A percentile compares a stretch with the other conserved stretches of the same genome.
These are phyloP conservation scores for Acrocera orbiculus DNA, from an alignment of 2,888 invertebrate species.

Conservation along the genomic window DNA sequence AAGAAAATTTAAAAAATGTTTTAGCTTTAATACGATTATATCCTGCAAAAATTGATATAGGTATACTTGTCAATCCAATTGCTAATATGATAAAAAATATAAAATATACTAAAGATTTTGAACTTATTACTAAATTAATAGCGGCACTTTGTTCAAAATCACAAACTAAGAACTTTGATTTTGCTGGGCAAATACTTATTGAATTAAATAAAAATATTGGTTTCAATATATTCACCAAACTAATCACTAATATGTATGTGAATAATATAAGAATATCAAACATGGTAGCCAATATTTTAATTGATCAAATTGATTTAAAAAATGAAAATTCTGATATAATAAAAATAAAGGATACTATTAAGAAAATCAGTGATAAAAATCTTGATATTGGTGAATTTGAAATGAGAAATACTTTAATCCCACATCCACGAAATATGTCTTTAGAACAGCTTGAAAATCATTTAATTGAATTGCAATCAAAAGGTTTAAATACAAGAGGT, in stretches of 20 bases:
- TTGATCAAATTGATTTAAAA: no score
- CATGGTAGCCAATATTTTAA: conserved; percentile 12
- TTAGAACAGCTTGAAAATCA: conserved; percentile 43
- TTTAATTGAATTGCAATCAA: conserved; percentile 43
- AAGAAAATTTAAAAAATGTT: conserved; percentile 18
- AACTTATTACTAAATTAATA: conserved; percentile 33
- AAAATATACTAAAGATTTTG: conserved; percentile 31
- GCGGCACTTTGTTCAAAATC: conserved; percentile 33
- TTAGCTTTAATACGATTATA: conserved; percentile 18
- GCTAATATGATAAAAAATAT: conserved; percentile 29
- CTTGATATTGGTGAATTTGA: conserved; percentile 23
- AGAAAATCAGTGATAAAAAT: conserved; percentile 30
- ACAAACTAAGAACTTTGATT: conserved; percentile 33
- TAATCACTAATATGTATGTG: conserved; percentile 31
- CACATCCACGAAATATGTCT: conserved; percentile 44
- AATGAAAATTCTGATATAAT: neutral
- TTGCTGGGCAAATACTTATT: conserved; percentile 39
- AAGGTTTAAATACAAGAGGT: conserved; percentile 47
- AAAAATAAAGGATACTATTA: conserved; percentile 16
- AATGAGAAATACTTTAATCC: conserved; percentile 24
- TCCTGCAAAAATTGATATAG: conserved; percentile 35
- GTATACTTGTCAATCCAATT: conserved; percentile 33
- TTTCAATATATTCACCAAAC: conserved; percentile 26
- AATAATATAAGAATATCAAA: conserved; percentile 30
- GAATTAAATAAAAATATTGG: conserved; percentile 33